A percentile compares a stretch with the other conserved stretches of the same genome.
These are phyloP conservation scores for Leptinotarsa juncta DNA, from an alignment of 2,888 invertebrate species.

Conservation along the genomic window DNA sequence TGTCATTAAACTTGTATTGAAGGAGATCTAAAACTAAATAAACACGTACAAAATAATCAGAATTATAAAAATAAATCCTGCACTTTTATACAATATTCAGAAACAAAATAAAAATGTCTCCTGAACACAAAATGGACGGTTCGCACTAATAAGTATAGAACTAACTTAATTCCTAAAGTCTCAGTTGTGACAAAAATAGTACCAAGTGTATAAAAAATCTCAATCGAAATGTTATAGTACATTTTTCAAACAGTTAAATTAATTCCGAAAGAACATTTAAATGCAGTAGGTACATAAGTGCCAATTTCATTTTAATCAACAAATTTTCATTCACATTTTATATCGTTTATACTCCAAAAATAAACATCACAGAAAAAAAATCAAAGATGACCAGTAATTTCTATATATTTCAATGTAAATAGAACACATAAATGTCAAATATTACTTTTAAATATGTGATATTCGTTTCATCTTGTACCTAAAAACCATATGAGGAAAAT, in stretches of 20 bases:
- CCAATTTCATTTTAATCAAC: not conserved
- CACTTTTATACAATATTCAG: constrained; percentile 11
- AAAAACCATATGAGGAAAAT: too few relatives aligned
- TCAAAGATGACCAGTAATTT: too few relatives aligned
- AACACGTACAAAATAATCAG: constrained; percentile 29
- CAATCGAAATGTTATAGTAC: not conserved
- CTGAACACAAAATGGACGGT: constrained; percentile 41
- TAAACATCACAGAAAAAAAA: too few relatives aligned
- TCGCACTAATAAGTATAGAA: constrained; percentile 33
- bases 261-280: not conserved
- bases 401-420: too few relatives aligned
- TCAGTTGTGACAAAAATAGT: not conserved
- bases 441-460: too few relatives aligned
- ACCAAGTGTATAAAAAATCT: not conserved
- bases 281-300: not conserved
- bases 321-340: too few relatives aligned
- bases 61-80: constrained; percentile 7
- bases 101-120: constrained; percentile 21
- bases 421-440: too few relatives aligned
- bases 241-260: not conserved
- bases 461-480: too few relatives aligned
- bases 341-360: too few relatives aligned
- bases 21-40: constrained; percentile 24
- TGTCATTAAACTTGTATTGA: constrained; percentile 23
- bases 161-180: constrained; percentile 25